Evolutionary conservation across 2,797 vertebrate genomes (phyloP).

Genomic region (Gorsachius magnificus): DNA sequence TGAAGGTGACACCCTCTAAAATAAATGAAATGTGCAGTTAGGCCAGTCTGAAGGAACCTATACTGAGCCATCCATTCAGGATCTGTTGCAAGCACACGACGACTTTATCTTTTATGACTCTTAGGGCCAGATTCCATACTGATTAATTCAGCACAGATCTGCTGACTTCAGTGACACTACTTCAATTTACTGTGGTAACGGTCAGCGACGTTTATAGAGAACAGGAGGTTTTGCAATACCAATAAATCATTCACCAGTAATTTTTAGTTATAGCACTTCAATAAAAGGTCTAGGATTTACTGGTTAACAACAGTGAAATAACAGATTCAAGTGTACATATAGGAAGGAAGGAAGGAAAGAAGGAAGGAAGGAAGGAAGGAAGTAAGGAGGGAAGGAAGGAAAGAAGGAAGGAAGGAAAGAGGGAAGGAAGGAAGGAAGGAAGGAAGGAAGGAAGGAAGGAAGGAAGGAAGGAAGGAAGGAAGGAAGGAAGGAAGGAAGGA

Average conservation of each 20-base stretch:
- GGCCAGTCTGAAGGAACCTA: not conserved
- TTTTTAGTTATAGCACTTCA: not conserved
- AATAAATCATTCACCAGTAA: not conserved
- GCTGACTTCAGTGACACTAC: slow-evolving; percentile 20
- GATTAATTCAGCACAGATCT: slow-evolving; percentile 47
- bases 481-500: no score
- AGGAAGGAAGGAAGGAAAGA: not conserved
- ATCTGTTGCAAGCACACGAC: not conserved
- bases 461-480: no score
- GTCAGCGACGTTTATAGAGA: not conserved
- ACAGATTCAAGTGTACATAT: not conserved
- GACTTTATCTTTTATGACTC: not conserved
- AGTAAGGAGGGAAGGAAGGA: no score
- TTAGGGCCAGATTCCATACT: slow-evolving; percentile 1
- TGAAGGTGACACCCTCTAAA: not conserved
- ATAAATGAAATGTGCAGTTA: not conserved
- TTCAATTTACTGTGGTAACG: slow-evolving; percentile 9
- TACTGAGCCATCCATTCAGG: not conserved
- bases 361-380: no score
- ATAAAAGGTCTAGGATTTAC: not conserved
- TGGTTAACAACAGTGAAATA: not conserved
- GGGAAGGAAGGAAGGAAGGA: not conserved
- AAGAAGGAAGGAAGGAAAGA: no score
- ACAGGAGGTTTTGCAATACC: not conserved
- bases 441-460: not conserved